Base-by-base conservation (phyloP, 2,797 vertebrate genomes). In the Etheostoma perlongum region DNA sequence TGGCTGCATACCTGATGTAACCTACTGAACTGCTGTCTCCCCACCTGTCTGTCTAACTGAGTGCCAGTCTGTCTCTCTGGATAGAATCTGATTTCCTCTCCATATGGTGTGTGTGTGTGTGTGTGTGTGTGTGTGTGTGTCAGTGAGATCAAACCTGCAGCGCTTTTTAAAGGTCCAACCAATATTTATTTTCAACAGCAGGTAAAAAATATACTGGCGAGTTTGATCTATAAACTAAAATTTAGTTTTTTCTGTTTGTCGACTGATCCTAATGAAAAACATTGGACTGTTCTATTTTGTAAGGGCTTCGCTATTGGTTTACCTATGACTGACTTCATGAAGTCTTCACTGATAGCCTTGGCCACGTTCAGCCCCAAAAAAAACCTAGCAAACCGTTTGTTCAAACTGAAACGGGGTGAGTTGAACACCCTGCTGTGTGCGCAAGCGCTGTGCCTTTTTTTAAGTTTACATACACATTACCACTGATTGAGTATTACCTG, bases 41-140 rank as follows among this genome's bases (percentile, higher is more conserved):
- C 79, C 62, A 79, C 84, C 85, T 84, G 78, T 73, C 84, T 88
- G 82, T 84, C 85, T 88, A 33, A 10, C 84, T 49, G 60, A 19
- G 69, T 74, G 82, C 81, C 84, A 87, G 85, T 85, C 85, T 91
- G 55, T 88, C 89, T 86, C 74, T 88, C 86, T 82, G 76, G 78
- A 88, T 53, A 83, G 85, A 86, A 80, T 91, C 88, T 90, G 88
- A 92, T 92, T 92, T 90, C 87, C 74, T 86, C 87, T 84, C 89
- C 91, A 92, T 92, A 91, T 91, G 91, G 88, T 73, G 6, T 66
- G 72, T 55, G 36, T 73, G 47, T 74, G 58, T 62, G 62, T 77
- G 65, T 57, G 70, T 82, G 82, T 83, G 70, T 19, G 58, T 65
- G 72, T 30, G 30, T 30, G 30, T 19, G 54, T 65, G 48, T 69